Conservation (phyloP, 2,797 vertebrate species). For the Anguilla pacifica region DNA sequence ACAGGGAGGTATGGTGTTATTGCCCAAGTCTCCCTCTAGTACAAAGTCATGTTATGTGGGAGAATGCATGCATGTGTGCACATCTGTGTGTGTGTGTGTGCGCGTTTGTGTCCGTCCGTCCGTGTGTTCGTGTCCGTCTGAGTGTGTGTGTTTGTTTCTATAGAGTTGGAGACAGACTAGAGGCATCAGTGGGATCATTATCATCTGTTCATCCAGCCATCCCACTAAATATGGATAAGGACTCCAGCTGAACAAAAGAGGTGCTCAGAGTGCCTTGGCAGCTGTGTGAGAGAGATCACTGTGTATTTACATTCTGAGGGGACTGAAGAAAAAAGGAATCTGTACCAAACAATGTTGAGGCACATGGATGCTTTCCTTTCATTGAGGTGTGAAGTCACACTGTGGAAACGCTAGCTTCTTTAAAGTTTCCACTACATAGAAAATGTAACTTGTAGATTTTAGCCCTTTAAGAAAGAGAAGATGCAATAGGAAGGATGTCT, state of each 20-base stretch:
- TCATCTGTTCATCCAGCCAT: conserved; percentile 36
- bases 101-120: conserved; percentile 30
- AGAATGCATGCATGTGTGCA: conserved; percentile 17
- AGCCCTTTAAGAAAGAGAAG: neutral
- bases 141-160: conserved; percentile 12
- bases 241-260: conserved; percentile 32
- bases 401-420: neutral
- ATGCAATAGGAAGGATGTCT: neutral
- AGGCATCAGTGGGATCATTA: conserved; percentile 36
- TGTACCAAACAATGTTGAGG: neutral
- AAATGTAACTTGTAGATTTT: neutral
- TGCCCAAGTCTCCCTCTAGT: conserved; percentile 25
- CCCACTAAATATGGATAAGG: conserved; percentile 44
- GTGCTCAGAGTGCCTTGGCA: neutral
- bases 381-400: neutral
- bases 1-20: neutral
- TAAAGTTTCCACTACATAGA: neutral
- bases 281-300: neutral
- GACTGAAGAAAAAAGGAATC: neutral
- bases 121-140: neutral
- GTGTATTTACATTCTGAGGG: neutral
- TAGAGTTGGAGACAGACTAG: conserved; percentile 22
- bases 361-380: conserved; percentile 13
- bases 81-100: conserved; percentile 33
- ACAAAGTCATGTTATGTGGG: conserved; percentile 33